Percentiles rank a stretch among this genome's conserved stretches.
These are phyloP conservation scores for zebrafish (Danio rerio) DNA, from an alignment of 2,113 vertebrate genomes.

Conservation along the genomic window DNA sequence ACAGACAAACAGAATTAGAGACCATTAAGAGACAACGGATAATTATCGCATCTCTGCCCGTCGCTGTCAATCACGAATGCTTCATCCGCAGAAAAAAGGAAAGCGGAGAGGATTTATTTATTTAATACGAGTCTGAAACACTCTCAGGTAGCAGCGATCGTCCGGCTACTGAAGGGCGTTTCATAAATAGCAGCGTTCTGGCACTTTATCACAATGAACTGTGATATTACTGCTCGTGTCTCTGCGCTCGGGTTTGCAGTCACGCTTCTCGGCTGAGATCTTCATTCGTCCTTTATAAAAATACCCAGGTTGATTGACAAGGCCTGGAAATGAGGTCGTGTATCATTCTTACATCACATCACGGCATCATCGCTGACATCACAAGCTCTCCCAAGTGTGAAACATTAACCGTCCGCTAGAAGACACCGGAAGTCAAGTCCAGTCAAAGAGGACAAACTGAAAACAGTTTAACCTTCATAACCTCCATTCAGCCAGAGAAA, in stretches of 20 bases:
- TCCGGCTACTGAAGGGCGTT: conserved; percentile 32
- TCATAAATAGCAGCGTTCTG: conserved; percentile 40
- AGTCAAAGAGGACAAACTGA: conserved; percentile 12
- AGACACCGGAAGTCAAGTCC: background rate
- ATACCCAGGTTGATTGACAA: conserved; percentile 34
- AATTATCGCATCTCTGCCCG: conserved; percentile 23
- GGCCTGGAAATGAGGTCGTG: conserved; percentile 29
- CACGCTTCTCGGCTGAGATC: conserved; percentile 24
- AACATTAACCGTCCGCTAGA: conserved; percentile 5
- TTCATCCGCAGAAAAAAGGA: background rate
- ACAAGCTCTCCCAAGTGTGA: background rate
- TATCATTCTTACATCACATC: conserved; percentile 38
- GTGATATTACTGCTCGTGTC: conserved; percentile 6
- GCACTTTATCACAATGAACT: conserved; percentile 26
- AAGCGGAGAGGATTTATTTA: conserved; percentile 1
- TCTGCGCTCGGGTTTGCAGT: background rate
- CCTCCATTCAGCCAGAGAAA: background rate
- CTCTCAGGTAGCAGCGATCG: background rate
- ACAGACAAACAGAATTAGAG: conserved; percentile 27
- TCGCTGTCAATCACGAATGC: conserved; percentile 1
- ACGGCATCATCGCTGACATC: conserved; percentile 12
- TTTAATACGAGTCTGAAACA: background rate
- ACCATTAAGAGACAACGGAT: conserved; percentile 43
- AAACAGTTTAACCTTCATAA: background rate
- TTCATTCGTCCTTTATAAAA: conserved; percentile 42